These are phyloP conservation scores for Quadroppia sp. DNA, from an alignment of 2,888 invertebrate species.

Conservation along the genomic window DNA sequence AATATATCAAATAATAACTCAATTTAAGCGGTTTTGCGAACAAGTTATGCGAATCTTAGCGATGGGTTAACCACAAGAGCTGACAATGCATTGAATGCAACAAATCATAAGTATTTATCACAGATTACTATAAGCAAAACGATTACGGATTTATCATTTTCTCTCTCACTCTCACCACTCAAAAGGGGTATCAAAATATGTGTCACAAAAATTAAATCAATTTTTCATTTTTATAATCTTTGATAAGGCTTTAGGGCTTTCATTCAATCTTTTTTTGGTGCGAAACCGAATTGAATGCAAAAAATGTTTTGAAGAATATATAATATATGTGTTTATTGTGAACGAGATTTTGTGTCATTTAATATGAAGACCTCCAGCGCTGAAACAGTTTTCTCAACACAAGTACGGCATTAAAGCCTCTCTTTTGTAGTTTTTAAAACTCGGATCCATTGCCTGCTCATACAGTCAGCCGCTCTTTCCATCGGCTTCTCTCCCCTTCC, in stretches of 20 bases:
- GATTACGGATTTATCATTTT: background rate
- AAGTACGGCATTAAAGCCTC: slow-evolving; percentile 10
- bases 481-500: background rate
- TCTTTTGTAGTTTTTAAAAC: slow-evolving; percentile 30
- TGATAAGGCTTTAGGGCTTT: slow-evolving; percentile 16
- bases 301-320: slow-evolving; percentile 1
- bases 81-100: background rate
- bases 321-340: background rate
- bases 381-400: background rate
- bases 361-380: slow-evolving; percentile 30
- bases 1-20: background rate
- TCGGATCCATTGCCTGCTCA: background rate
- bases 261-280: slow-evolving; percentile 8
- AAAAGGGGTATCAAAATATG: slow-evolving; percentile 22
- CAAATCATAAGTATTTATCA: slow-evolving; percentile 14
- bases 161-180: background rate
- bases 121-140: background rate
- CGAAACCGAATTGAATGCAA: slow-evolving; percentile 14
- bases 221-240: slow-evolving; percentile 14
- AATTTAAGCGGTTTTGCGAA: background rate
- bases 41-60: background rate
- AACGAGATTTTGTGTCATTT: slow-evolving; percentile 33
- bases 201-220: slow-evolving; percentile 13
- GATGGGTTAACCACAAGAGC: background rate
- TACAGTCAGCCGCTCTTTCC: background rate